Percentiles rank a stretch among this genome's conserved stretches.
phyloP scores from a whole-genome alignment of 2,888 invertebrate species.

The Heliconius aoede region DNA sequence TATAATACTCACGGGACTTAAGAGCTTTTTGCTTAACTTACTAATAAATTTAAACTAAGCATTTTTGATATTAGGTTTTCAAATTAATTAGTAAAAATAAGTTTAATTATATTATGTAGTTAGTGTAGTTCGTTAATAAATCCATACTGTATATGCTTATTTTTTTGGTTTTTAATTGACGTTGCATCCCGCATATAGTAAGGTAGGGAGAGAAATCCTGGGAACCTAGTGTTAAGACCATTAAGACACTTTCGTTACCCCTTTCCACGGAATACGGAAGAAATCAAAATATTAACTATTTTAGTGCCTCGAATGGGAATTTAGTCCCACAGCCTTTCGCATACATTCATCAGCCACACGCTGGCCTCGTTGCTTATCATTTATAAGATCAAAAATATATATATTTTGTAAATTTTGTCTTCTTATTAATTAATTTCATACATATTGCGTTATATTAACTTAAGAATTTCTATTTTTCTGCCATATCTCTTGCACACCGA shows the following conservation, averaged over 20 bases:
- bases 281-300: too few relatives aligned
- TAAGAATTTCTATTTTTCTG: conserved; percentile 13
- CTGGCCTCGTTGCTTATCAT: background rate
- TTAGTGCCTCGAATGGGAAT: too few relatives aligned
- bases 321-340: background rate
- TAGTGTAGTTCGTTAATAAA: too few relatives aligned
- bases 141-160: too few relatives aligned
- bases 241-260: too few relatives aligned
- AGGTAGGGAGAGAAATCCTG: too few relatives aligned
- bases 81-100: too few relatives aligned
- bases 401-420: background rate
- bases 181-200: too few relatives aligned
- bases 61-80: background rate
- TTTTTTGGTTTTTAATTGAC: too few relatives aligned
- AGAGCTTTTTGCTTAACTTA: background rate
- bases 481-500: conserved; percentile 38
- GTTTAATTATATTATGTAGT: too few relatives aligned
- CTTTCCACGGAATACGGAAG: too few relatives aligned
- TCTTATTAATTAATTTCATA: background rate
- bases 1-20: background rate
- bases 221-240: too few relatives aligned
- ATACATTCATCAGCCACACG: background rate
- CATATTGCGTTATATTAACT: background rate
- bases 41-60: background rate
- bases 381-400: background rate